Evolutionary conservation across 2,888 invertebrate genomes (phyloP).

Genomic region (Dioctria linearis): DNA sequence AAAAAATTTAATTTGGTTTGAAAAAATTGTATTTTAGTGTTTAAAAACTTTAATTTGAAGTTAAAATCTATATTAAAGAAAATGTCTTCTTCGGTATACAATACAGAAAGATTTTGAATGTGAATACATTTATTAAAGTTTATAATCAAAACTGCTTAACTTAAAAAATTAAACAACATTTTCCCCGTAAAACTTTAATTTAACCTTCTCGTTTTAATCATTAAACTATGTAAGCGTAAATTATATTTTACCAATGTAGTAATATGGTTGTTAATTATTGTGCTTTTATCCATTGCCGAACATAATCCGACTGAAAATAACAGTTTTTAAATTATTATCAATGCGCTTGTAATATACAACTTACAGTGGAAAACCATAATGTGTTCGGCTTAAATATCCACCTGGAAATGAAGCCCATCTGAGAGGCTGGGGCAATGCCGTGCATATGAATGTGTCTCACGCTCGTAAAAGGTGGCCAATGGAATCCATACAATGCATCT

Average conservation of each 20-base stretch:
- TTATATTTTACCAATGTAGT: not conserved
- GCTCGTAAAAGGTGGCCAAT: constrained; percentile 92
- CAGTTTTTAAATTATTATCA: not conserved
- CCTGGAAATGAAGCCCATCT: constrained; percentile 79
- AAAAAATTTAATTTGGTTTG: no score
- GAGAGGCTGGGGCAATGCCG: constrained; percentile 83
- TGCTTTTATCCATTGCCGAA: constrained; percentile 30
- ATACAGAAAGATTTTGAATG: no score
- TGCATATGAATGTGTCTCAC: constrained; percentile 90
- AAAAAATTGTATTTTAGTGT: no score
- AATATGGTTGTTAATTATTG: not conserved
- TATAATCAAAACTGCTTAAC: no score
- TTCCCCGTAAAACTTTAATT: no score
- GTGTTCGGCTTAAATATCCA: constrained; percentile 81
- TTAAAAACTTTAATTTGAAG: no score
- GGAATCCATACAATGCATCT: constrained; percentile 82
- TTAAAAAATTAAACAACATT: no score
- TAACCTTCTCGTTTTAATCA: no score
- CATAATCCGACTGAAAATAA: constrained; percentile 16
- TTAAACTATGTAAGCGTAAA: not conserved
- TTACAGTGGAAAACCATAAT: constrained; percentile 88
- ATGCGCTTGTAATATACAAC: constrained; percentile 63
- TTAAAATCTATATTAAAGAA: no score
- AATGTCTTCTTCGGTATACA: no score
- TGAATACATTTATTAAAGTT: no score